Conservation (phyloP, 2,113 vertebrate genomes). For the Gambusia holbrooki region DNA sequence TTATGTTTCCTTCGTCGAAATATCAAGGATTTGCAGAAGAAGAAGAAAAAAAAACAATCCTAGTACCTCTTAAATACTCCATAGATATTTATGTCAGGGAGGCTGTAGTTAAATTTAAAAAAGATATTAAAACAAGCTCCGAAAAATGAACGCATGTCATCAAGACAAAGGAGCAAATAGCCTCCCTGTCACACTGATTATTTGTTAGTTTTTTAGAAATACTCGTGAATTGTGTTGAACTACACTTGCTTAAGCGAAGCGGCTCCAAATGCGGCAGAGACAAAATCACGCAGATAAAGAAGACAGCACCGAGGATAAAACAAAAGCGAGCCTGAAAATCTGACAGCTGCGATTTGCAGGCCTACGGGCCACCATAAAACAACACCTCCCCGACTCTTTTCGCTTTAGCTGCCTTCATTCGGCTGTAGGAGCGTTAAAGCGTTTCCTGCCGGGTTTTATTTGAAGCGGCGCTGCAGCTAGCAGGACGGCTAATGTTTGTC, state of each 20-base stretch:
- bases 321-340: constrained; percentile 31
- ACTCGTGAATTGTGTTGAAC: background rate
- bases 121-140: too few relatives aligned
- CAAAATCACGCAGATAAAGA: constrained; percentile 7
- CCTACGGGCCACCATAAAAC: background rate
- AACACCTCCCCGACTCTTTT: background rate
- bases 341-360: constrained; percentile 51
- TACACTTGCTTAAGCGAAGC: too few relatives aligned
- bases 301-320: constrained; percentile 19
- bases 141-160: background rate
- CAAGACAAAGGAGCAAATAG: constrained; percentile 37
- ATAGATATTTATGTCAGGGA: too few relatives aligned
- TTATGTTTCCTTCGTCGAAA: too few relatives aligned
- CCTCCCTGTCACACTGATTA: constrained; percentile 8
- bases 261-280: background rate
- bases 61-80: too few relatives aligned
- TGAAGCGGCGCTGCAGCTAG: constrained; percentile 32
- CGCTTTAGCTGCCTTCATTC: background rate
- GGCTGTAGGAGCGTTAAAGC: background rate
- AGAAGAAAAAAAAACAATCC: too few relatives aligned
- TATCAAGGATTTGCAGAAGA: too few relatives aligned
- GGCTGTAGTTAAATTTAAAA: too few relatives aligned
- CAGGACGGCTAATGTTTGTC: constrained; percentile 37
- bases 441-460: background rate
- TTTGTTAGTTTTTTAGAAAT: background rate